Base-by-base conservation (phyloP, 2,113 vertebrate species). In the Andinoacara biseriatus region DNA sequence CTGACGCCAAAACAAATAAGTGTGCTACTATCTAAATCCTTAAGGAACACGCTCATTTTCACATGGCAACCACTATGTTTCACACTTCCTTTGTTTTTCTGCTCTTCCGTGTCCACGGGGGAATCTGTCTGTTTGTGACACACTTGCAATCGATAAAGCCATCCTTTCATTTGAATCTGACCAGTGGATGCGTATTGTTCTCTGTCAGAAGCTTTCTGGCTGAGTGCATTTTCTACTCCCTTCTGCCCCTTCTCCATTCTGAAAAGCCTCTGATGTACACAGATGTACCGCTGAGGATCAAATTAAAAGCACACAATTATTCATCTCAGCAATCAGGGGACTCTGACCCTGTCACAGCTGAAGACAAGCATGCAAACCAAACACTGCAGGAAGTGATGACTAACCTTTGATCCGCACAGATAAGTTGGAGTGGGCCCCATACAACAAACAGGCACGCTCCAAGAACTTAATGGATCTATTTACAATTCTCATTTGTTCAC, bases 221-320 rank as follows among this genome's bases (percentile, higher is more conserved):
- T 80, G 88, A 87, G 88, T 87, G 91, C 76, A 13, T 80, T n/a
- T 61, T 76, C 78, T 43, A 5, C 58, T 78, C 74, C 62, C 83
- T 31, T 38, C 67, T 3, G 4, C 6, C 20, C 56, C 10, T 10
- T 43, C 80, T 78, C 58, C 40, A n/a, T 65, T 20, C 43, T 14
- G 60, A 76, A 35, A 63, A 62, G 46, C 58, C 67, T 86, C 69
- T 74, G 56, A 85, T 76, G 69, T 54, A 43, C 38, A 20, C 49
- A 63, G 54, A 78, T 29, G 31, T 14, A 76, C 76, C 35, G 0
- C 76, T 4, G 62, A 87, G 85, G 83, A 91, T 92, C 83, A 86
- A 90, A 93, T 93, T 91, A 93, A 92, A 93, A 88, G 58, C 80
- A 74, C 62, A 72, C 83, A 87, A 87, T 93, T 87, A 93, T 84